Evolutionary conservation across 92 coral and sea anemone genomes (phyloP).

Genomic region (Pocillopora grandis): DNA sequence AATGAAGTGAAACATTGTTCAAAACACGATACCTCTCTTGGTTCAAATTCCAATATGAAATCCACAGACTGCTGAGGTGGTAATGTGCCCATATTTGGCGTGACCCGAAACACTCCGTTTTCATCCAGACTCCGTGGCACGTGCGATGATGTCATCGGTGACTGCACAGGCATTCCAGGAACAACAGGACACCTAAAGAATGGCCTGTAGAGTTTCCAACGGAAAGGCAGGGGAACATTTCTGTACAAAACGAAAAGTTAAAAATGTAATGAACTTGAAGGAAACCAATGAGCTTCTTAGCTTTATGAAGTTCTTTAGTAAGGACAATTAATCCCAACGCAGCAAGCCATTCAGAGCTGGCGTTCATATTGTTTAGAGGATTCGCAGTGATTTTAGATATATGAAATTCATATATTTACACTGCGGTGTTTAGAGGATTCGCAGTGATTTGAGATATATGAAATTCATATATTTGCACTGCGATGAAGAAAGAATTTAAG

Average conservation of each 20-base stretch:
- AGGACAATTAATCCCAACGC: no score
- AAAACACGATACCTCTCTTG: conserved; percentile 53
- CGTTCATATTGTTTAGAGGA: no score
- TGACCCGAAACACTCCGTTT: conserved; percentile 57
- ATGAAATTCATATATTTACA: no score
- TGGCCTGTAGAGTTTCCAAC: conserved; percentile 92
- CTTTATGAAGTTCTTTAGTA: no score
- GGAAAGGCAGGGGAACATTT: conserved; percentile 89
- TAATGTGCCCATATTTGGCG: conserved; percentile 88
- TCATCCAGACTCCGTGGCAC: conserved; percentile 68
- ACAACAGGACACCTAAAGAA: conserved; percentile 51
- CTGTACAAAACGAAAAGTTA: conserved; percentile 24
- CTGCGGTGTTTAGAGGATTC: no score
- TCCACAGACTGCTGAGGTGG: conserved; percentile 86
- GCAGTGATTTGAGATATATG: no score
- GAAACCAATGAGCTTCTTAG: no score
- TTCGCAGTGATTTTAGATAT: no score
- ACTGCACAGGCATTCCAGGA: conserved; percentile 31
- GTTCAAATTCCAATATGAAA: conserved; percentile 78
- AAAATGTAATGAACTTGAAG: neutral
- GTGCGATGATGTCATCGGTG: conserved; percentile 35
- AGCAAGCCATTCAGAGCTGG: no score
- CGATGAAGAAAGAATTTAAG: no score
- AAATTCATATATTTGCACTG: no score
- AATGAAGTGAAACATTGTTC: neutral